Conservation (phyloP, 1,140 invertebrate genomes). For the Drosophila eugracilis region DNA sequence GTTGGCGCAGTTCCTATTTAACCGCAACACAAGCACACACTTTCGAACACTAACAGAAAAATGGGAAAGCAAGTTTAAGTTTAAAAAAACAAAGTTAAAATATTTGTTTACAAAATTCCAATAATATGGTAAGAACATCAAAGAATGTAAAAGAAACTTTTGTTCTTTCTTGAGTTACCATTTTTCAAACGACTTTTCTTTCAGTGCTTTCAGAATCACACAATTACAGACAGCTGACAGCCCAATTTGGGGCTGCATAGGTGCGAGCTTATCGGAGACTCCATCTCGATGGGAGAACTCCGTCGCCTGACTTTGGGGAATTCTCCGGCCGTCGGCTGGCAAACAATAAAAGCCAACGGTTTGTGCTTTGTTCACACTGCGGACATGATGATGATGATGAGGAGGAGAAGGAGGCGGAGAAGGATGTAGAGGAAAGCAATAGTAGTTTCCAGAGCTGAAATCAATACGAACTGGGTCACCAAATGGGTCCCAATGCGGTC, state of each 20-base stretch:
- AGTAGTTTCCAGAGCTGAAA: conserved; percentile 12
- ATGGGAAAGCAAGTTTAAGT: too few species aligned
- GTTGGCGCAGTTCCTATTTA: conserved; percentile 69
- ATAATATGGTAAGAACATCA: too few species aligned
- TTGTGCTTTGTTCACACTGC: conserved; percentile 25
- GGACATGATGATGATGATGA: background rate
- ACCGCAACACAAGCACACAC: conserved; percentile 52
- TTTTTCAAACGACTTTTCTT: too few species aligned
- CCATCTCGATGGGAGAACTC: conserved; percentile 28
- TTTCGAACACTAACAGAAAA: conserved; percentile 19
- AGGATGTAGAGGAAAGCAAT: too few species aligned
- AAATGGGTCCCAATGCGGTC: conserved; percentile 32
- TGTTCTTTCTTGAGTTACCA: too few species aligned
- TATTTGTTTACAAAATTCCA: background rate
- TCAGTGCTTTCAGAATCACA: conserved; percentile 4
- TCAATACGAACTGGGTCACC: conserved; percentile 53
- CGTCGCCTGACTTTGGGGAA: conserved; percentile 50
- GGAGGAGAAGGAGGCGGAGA: background rate
- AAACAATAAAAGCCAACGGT: conserved; percentile 63
- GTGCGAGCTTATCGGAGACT: conserved; percentile 38
- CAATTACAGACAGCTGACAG: conserved; percentile 18
- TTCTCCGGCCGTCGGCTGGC: conserved; percentile 31
- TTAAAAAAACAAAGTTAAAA: background rate
- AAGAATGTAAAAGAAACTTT: too few species aligned
- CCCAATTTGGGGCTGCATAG: conserved; percentile 23